Base-by-base conservation (phyloP, 2,797 vertebrate species). In the Rhinophrynus dorsalis region DNA sequence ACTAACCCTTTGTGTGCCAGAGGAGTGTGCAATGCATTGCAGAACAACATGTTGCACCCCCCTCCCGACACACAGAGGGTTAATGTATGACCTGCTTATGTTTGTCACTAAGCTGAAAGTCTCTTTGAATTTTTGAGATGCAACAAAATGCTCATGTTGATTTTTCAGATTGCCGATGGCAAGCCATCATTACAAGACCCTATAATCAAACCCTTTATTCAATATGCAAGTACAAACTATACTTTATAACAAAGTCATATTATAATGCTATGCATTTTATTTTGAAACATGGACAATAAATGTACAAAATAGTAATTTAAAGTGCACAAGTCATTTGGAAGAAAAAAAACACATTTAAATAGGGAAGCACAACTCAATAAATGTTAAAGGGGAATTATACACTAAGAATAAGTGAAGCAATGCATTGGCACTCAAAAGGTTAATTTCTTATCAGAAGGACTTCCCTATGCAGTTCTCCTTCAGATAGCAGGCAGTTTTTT, bases 201-300 rank as follows among this genome's bases (percentile, higher is more conserved):
- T 61, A 20, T 61, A 42, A 48, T 48, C 48, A 62, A 32, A 44
- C 32, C 24, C 45, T 54, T 55, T 40, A 37, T 52, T 51, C n/a
- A 40, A 24, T 52, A 40, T 40, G 23, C 61, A n/a, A 35, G 35
- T 32, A 64, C 44, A 24, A 30, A 27, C 35, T 58, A 6, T 26
- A 24, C 6, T 17, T 18, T 26, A 59, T 42, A 29, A 29, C n/a
- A 44, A 27, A 26, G 38, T 44, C 37, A 44, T 29, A 38, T 42
- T 42, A 38, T 44, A 29, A n/a, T 26, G 44, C 56, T 57, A 38
- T 38, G 23, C 7, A 42, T 42, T 42, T 42, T 11, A 17, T 9
- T 29, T 42, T 15, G 20, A 59, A 42, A 18, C 13, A 27, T 26
- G 24, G 10, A 59, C 17, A 17, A 18, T 5, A 44, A 27, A 42